phyloP scores from a whole-genome alignment of 1,140 invertebrate species.

The Luehdorfia chinensis region DNA sequence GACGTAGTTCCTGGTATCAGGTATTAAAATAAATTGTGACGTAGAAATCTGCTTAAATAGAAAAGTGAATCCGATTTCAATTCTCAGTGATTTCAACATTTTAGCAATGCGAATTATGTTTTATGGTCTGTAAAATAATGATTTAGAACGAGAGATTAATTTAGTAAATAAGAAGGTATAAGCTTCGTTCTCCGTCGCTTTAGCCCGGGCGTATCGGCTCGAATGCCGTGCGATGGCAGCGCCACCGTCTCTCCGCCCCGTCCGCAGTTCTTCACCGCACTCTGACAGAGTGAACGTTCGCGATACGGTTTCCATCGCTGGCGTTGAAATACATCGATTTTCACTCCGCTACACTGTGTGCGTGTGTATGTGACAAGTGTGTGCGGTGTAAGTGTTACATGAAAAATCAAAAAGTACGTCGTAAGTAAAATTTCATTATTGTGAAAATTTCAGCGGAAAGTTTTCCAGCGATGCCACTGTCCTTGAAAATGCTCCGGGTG shows the following conservation, averaged over 20 bases:
- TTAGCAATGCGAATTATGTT: conserved; percentile 1
- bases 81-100: no score
- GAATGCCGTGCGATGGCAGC: conserved; percentile 3
- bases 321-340: conserved; percentile 5
- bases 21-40: no score
- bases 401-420: background rate
- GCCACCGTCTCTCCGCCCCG: background rate
- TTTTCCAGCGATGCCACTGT: background rate
- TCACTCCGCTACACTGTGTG: background rate
- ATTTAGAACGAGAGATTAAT: conserved; percentile 3
- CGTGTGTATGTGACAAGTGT: background rate
- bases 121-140: conserved; percentile 5
- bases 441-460: background rate
- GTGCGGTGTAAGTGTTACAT: conserved; percentile 2
- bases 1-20: no score
- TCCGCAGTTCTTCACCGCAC: conserved; percentile 3
- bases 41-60: no score
- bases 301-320: no score
- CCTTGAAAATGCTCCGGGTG: background rate
- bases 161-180: conserved; percentile 1
- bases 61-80: no score
- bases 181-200: no score
- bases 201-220: conserved; percentile 5
- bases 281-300: background rate
- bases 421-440: conserved; percentile 12